A percentile compares a stretch with the other conserved stretches of the same genome.
Evolutionary conservation across 2,797 vertebrate genomes (phyloP).

Genomic region (Coranthus polyacanthus): DNA sequence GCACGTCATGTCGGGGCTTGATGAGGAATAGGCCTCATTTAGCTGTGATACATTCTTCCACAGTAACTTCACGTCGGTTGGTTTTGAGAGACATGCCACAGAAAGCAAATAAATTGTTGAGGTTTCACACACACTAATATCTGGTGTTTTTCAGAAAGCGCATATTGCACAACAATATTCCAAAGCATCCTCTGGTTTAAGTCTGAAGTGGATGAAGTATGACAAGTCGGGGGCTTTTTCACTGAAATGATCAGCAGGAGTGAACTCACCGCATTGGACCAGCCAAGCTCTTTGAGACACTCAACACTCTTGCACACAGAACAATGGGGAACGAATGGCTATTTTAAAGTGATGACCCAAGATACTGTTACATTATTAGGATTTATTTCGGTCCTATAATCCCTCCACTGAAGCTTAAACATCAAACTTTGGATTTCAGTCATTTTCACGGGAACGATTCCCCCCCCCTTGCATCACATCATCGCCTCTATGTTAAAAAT

Average conservation of each 20-base stretch:
- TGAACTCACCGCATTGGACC: background rate
- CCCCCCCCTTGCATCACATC: slow-evolving; percentile 44
- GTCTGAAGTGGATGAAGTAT: slow-evolving; percentile 21
- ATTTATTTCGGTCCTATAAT: slow-evolving; percentile 9
- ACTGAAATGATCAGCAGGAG: background rate
- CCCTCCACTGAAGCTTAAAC: background rate
- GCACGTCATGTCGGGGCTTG: slow-evolving; percentile 70
- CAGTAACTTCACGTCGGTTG: slow-evolving; percentile 48
- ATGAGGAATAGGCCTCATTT: slow-evolving; percentile 63
- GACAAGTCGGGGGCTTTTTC: background rate
- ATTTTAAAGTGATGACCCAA: background rate
- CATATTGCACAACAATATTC: slow-evolving; percentile 47
- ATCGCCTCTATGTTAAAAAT: slow-evolving; percentile 67
- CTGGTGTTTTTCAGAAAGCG: slow-evolving; percentile 44
- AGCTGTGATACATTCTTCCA: slow-evolving; percentile 68
- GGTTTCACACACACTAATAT: slow-evolving; percentile 67
- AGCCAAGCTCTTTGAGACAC: background rate
- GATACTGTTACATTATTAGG: background rate
- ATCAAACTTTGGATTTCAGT: slow-evolving; percentile 36
- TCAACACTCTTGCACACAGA: background rate
- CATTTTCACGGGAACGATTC: slow-evolving; percentile 35
- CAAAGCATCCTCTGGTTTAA: slow-evolving; percentile 17
- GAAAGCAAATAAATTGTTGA: slow-evolving; percentile 59
- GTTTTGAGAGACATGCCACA: slow-evolving; percentile 57
- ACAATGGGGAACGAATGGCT: background rate